Conservation (phyloP, 1,140 invertebrate genomes). For the Nasonia longicornis region DNA sequence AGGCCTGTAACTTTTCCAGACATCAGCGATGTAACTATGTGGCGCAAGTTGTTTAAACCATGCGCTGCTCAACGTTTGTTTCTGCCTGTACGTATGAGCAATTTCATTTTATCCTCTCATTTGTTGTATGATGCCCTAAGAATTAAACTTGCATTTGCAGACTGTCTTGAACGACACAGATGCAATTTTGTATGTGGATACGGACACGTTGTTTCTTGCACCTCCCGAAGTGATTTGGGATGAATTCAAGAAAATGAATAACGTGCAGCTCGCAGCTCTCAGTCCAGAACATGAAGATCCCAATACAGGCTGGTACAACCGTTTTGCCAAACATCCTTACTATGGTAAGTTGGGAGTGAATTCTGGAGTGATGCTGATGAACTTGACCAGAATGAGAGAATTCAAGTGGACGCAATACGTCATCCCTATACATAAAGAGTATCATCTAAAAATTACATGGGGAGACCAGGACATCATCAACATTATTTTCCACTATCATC, state of each 20-base stretch:
- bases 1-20: constrained; percentile 84
- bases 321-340: constrained; percentile 95
- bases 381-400: constrained; percentile 89
- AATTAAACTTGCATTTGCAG: constrained; percentile 69
- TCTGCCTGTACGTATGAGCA: constrained; percentile 80
- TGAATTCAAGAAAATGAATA: constrained; percentile 87
- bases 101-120: not conserved
- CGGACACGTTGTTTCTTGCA: constrained; percentile 89
- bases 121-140: not conserved
- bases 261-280: constrained; percentile 87
- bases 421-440: constrained; percentile 86
- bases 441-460: constrained; percentile 90
- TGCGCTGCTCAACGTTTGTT: constrained; percentile 94
- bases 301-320: constrained; percentile 94
- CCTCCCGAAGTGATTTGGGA: constrained; percentile 86
- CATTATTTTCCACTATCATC: constrained; percentile 93
- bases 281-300: constrained; percentile 91
- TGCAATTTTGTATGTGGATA: constrained; percentile 93
- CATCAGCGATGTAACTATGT: constrained; percentile 77
- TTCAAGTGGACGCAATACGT: constrained; percentile 89
- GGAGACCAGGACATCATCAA: constrained; percentile 99
- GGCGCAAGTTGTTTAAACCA: constrained; percentile 91
- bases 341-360: constrained; percentile 92
- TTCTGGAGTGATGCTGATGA: constrained; percentile 98
- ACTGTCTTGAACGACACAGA: constrained; percentile 83